Evolutionary conservation across 2,113 vertebrate genomes (phyloP).

Genomic region (Ceyx cyanopectus): DNA sequence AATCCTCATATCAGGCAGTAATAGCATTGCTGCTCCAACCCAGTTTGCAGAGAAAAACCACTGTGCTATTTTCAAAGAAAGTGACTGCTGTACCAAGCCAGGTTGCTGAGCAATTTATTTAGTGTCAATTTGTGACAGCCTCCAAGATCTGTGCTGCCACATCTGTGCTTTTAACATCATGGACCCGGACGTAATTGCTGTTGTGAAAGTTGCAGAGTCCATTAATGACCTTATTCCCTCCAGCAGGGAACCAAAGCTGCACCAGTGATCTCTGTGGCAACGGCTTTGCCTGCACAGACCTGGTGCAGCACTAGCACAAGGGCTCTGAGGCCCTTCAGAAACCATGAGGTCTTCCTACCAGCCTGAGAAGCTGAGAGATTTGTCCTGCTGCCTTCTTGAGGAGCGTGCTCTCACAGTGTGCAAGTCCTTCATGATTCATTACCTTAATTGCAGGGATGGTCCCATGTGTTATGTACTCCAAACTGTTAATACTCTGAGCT

Average conservation of each 20-base stretch:
- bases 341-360: neutral
- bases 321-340: neutral
- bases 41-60: conserved; percentile 24
- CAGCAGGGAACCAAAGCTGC: neutral
- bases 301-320: neutral
- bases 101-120: conserved; percentile 43
- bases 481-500: neutral
- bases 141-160: conserved; percentile 36
- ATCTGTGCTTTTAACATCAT: conserved; percentile 37
- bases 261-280: neutral
- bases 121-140: conserved; percentile 42
- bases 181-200: conserved; percentile 42
- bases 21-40: conserved; percentile 40
- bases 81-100: neutral
- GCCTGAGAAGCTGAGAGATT: neutral
- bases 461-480: neutral
- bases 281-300: neutral
- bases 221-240: conserved; percentile 34
- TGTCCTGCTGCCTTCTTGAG: neutral
- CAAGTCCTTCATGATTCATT: neutral
- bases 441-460: neutral
- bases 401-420: rapidly evolving
- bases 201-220: conserved; percentile 22
- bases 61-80: neutral
- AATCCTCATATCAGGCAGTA: conserved; percentile 46